These are phyloP conservation scores for Conus canariensis DNA, from an alignment of 2,888 invertebrate genomes.

Conservation along the genomic window DNA sequence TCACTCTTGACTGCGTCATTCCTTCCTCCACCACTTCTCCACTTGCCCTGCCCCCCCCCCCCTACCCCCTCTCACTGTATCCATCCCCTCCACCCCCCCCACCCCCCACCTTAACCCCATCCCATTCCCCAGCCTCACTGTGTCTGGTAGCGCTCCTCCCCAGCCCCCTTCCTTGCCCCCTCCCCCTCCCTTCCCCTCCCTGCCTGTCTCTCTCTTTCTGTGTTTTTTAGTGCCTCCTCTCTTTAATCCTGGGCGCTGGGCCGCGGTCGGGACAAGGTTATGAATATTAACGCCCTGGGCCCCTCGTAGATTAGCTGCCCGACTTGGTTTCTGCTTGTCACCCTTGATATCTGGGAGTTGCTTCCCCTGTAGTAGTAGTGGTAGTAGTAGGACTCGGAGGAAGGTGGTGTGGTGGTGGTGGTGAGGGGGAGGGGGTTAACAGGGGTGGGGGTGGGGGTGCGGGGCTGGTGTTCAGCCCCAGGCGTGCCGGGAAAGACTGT, in stretches of 20 bases:
- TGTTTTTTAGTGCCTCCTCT: neutral
- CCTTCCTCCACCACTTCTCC: too few relatives aligned
- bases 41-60: too few relatives aligned
- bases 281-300: constrained; percentile 18
- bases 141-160: neutral
- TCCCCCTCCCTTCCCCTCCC: neutral
- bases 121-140: neutral
- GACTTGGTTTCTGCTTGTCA: constrained; percentile 21
- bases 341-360: constrained; percentile 16
- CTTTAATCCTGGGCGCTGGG: neutral
- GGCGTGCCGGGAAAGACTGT: neutral
- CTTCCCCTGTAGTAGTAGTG: neutral
- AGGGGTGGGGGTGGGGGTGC: too few relatives aligned
- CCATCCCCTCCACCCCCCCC: too few relatives aligned
- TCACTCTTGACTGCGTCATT: too few relatives aligned
- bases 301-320: constrained; percentile 19
- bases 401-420: too few relatives aligned
- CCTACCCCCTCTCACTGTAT: too few relatives aligned
- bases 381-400: too few relatives aligned
- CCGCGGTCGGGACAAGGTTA: constrained; percentile 4
- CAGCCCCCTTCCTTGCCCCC: neutral
- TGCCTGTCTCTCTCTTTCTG: neutral
- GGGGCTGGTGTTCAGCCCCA: neutral
- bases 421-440: too few relatives aligned
- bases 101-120: neutral